phyloP scores from a whole-genome alignment of 2,113 vertebrate species.

The Aphyosemion australe region DNA sequence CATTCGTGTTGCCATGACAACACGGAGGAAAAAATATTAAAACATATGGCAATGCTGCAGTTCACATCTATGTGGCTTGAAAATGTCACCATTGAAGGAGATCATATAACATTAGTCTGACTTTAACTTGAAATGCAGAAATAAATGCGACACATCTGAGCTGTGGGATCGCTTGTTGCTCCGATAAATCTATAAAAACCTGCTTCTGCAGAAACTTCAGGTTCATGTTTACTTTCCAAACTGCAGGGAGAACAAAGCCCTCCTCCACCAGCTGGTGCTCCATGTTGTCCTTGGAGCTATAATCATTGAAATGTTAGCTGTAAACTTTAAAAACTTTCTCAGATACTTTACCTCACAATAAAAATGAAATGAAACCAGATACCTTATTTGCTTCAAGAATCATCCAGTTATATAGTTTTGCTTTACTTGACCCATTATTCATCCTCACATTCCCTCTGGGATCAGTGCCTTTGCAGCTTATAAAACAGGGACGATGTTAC shows the following conservation, averaged over 20 bases:
- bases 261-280: constrained; percentile 16
- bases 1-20: constrained; percentile 60
- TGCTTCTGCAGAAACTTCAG: neutral
- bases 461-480: neutral
- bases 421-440: neutral
- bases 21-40: constrained; percentile 10
- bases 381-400: constrained; percentile 13
- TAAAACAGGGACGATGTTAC: neutral
- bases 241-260: constrained; percentile 11
- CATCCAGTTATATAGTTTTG: neutral
- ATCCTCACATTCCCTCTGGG: neutral
- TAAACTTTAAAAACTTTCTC: constrained; percentile 6
- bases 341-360: constrained; percentile 7
- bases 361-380: neutral
- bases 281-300: neutral
- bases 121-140: neutral
- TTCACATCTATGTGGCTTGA: constrained; percentile 24
- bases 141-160: neutral
- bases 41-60: constrained; percentile 32
- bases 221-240: constrained; percentile 2
- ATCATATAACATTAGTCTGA: too few species aligned
- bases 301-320: constrained; percentile 5
- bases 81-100: neutral
- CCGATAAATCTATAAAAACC: neutral
- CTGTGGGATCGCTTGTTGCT: neutral